Conservation (phyloP, 2,797 vertebrate species). For the Podarcis siculus region DNA sequence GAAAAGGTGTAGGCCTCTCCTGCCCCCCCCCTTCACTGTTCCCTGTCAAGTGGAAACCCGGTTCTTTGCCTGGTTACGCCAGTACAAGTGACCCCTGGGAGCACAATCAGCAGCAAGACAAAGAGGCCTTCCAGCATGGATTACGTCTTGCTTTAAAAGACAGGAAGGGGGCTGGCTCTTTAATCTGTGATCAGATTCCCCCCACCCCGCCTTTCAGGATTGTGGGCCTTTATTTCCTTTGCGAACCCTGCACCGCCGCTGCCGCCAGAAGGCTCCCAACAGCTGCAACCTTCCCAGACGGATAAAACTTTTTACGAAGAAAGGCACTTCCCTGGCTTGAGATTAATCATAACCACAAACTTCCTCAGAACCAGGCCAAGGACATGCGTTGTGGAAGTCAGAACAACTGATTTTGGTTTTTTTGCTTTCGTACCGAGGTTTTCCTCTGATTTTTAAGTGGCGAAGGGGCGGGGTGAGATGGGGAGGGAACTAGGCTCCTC, state of each 20-base stretch:
- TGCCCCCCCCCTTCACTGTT: neutral
- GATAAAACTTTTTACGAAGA: constrained; percentile 5
- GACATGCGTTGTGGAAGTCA: neutral
- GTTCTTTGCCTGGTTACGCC: constrained; percentile 20
- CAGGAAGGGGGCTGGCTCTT: constrained; percentile 36
- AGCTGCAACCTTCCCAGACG: constrained; percentile 18
- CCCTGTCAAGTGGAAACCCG: constrained; percentile 10
- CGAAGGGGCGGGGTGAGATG: neutral
- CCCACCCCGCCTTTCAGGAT: neutral
- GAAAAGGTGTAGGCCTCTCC: neutral
- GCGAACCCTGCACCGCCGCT: neutral
- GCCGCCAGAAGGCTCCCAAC: neutral
- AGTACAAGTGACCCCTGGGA: constrained; percentile 19
- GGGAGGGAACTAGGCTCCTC: neutral
- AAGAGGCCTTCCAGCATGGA: constrained; percentile 27
- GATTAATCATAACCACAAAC: constrained; percentile 3
- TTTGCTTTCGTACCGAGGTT: neutral
- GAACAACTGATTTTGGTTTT: constrained; percentile 10
- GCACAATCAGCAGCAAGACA: constrained; percentile 7
- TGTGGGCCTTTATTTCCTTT: neutral
- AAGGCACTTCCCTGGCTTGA: constrained; percentile 15
- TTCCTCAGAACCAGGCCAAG: constrained; percentile 13
- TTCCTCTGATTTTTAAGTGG: neutral
- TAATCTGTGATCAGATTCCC: constrained; percentile 26
- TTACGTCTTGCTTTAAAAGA: constrained; percentile 23